These are phyloP conservation scores for Helostoma temminkii DNA, from an alignment of 2,797 vertebrate genomes.

Conservation along the genomic window DNA sequence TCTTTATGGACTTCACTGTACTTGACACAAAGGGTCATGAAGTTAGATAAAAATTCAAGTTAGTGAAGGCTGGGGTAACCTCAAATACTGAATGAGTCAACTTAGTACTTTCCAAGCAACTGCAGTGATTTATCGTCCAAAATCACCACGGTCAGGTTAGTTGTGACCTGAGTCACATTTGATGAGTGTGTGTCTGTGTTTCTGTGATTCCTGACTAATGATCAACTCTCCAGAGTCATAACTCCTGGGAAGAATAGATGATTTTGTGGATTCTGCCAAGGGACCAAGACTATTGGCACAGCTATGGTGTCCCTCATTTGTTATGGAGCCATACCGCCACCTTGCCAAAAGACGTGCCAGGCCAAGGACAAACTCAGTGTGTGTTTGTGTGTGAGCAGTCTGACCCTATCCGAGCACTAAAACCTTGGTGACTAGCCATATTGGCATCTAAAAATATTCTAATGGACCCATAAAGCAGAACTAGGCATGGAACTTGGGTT, in stretches of 20 bases:
- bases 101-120: slow-evolving; percentile 21
- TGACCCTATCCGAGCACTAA: slow-evolving; percentile 67
- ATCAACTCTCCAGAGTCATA: slow-evolving; percentile 75
- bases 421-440: slow-evolving; percentile 71
- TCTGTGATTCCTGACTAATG: slow-evolving; percentile 81
- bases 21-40: background rate
- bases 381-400: slow-evolving; percentile 45
- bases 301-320: slow-evolving; percentile 82
- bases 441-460: slow-evolving; percentile 71
- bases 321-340: slow-evolving; percentile 77
- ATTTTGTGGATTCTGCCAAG: slow-evolving; percentile 80
- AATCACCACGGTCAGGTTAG: slow-evolving; percentile 36
- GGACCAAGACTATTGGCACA: slow-evolving; percentile 80
- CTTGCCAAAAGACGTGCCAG: slow-evolving; percentile 84
- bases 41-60: background rate
- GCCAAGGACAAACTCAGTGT: slow-evolving; percentile 82
- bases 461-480: slow-evolving; percentile 51
- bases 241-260: slow-evolving; percentile 82
- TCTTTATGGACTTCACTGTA: background rate
- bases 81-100: slow-evolving; percentile 18
- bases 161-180: slow-evolving; percentile 40
- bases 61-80: background rate
- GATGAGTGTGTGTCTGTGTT: slow-evolving; percentile 55
- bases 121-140: slow-evolving; percentile 35
- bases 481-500: slow-evolving; percentile 42